Evolutionary conservation across 2,888 invertebrate species (phyloP).

Genomic region (Campoplex nolae): DNA sequence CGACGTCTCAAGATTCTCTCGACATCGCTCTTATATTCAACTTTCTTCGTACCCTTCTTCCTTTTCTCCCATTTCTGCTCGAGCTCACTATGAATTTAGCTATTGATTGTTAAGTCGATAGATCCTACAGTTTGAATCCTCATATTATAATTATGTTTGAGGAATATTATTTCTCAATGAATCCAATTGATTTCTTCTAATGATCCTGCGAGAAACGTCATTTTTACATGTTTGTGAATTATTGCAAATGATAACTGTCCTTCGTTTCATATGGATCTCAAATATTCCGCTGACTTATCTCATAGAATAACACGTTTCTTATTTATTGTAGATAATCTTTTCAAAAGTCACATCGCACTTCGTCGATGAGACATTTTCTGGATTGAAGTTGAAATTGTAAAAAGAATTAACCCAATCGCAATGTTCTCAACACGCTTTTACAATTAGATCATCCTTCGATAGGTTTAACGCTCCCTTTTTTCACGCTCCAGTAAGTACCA

Average conservation of each 20-base stretch:
- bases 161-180: no score
- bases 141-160: background rate
- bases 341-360: background rate
- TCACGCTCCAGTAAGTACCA: background rate
- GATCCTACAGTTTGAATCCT: background rate
- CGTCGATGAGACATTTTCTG: background rate
- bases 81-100: constrained; percentile 48
- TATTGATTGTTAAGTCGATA: constrained; percentile 56
- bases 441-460: background rate
- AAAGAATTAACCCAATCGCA: background rate
- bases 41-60: constrained; percentile 29
- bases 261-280: background rate
- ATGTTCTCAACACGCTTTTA: background rate
- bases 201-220: no score
- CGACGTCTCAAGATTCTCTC: constrained; percentile 54
- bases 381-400: background rate
- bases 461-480: background rate
- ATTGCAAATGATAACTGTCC: background rate
- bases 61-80: constrained; percentile 24
- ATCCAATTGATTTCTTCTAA: no score
- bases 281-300: no score
- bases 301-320: no score
- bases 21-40: constrained; percentile 53
- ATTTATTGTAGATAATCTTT: background rate
- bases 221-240: no score